Base-by-base conservation (phyloP, 35 echinoderm and acorn worm species). In the Heliocidaris tuberculata region DNA sequence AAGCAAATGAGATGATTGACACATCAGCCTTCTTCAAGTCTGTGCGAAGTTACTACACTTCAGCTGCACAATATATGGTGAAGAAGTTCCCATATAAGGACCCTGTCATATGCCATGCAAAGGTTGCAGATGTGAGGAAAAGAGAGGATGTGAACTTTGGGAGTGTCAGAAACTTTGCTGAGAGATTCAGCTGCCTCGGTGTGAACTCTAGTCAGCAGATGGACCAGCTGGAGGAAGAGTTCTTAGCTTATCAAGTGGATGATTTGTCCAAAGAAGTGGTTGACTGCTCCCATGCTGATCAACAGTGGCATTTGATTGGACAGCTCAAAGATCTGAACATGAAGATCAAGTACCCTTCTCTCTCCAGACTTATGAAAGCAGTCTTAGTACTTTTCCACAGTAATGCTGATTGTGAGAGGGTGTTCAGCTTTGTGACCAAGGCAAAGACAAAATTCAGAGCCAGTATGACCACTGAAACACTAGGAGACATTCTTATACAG, bases 361-460 rank as follows among this genome's bases (percentile, higher is more conserved):
- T 96, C 15, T 47, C 95, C 6, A 86, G 70, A 86, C 60, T 96
- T 50, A 94, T 96, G 90, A 93, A 86, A 59, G 95, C 60, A 85
- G 78, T 96, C 17, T 87, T 93, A 31, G 42, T 96, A 86, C 27
- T 96, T 42, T 94, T 94, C 11, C 95, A 96, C 31, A 96, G 95
- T 65, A 96, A 96, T 96, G 95, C 85, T 52, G 95, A 96, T 87
- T 96, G 95, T 94, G 95, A 96, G 49, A 96, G 95, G 31, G 92
- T 96, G 90, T 94, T 96, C 52, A 94, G 91, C 24, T 94, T 96
- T 93, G 90, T 96, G 27, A 94, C 19, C 35, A 92, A 92, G 48
- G 48, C 32, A 47, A 92, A 92, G 48, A 92, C 35, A 50, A 92
- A 92, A 50, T 47, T 48, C 35, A 49, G 42, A 92, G 32, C 32